Evolutionary conservation across 2,888 invertebrate species (phyloP).

Genomic region (Pammene fasciana): DNA sequence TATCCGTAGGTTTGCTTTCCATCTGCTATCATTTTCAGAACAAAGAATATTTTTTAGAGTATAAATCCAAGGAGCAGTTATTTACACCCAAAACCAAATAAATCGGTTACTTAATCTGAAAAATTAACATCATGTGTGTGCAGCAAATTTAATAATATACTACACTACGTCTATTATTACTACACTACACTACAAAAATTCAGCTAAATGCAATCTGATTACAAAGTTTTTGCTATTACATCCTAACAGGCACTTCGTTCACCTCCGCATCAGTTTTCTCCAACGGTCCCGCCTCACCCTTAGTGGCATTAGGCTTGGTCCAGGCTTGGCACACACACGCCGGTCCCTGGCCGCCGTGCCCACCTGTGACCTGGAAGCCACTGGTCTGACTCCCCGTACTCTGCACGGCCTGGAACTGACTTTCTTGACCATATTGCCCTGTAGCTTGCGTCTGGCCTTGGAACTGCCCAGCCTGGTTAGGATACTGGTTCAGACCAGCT

Average conservation of each 20-base stretch:
- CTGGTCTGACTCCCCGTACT: constrained; percentile 30
- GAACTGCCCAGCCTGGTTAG: constrained; percentile 42
- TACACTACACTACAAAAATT: constrained; percentile 4
- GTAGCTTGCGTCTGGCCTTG: constrained; percentile 45
- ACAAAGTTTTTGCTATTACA: constrained; percentile 13
- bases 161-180: no score
- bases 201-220: constrained; percentile 7
- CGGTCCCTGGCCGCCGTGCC: constrained; percentile 61
- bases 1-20: no score
- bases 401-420: constrained; percentile 41
- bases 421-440: constrained; percentile 29
- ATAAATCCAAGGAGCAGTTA: no score
- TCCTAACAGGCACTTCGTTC: constrained; percentile 27
- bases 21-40: no score
- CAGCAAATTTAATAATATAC: no score
- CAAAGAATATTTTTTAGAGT: no score
- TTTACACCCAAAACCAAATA: no score
- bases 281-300: constrained; percentile 44
- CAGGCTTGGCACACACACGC: constrained; percentile 75
- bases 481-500: constrained; percentile 43
- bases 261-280: constrained; percentile 51
- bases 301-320: constrained; percentile 63
- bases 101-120: no score
- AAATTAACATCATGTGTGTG: no score
- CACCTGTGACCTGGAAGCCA: constrained; percentile 57